Percentiles rank a stretch among this genome's conserved stretches.
phyloP scores from a whole-genome alignment of 2,888 invertebrate genomes.

The Epirrhoe tristata region DNA sequence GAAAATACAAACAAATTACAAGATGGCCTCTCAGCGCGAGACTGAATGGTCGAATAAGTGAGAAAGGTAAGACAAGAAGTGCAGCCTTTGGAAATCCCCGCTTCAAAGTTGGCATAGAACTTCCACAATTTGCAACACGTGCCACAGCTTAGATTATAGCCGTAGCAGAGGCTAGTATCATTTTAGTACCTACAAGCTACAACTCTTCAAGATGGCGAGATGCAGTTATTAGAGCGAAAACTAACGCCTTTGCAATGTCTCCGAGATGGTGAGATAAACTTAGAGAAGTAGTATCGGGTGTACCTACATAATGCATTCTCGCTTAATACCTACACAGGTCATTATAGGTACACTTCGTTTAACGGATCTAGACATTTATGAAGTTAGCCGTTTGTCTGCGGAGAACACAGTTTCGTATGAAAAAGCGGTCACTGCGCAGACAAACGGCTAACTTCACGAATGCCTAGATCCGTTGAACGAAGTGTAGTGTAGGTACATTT shows the following conservation, averaged over 20 bases:
- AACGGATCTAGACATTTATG: no score
- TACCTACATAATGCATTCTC: neutral
- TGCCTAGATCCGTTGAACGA: no score
- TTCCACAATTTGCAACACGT: conserved; percentile 57
- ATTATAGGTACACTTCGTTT: no score
- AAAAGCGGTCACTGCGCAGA: no score
- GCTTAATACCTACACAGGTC: neutral
- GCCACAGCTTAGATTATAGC: conserved; percentile 38
- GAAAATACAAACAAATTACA: conserved; percentile 47
- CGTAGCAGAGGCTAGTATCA: conserved; percentile 16
- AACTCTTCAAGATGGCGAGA: conserved; percentile 34
- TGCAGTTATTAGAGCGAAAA: conserved; percentile 73
- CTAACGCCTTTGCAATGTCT: conserved; percentile 47
- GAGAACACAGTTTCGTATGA: no score
- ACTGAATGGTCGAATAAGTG: conserved; percentile 72
- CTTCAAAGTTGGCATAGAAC: conserved; percentile 47
- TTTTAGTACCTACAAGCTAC: neutral
- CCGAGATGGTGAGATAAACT: conserved; percentile 20
- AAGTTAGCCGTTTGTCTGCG: no score
- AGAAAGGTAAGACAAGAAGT: conserved; percentile 71
- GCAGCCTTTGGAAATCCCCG: conserved; percentile 81
- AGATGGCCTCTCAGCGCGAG: conserved; percentile 69
- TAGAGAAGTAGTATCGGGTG: neutral
- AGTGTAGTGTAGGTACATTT: no score
- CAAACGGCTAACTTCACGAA: no score